phyloP scores from a whole-genome alignment of 1,140 invertebrate species.

The Drosophila equinoxialis region DNA sequence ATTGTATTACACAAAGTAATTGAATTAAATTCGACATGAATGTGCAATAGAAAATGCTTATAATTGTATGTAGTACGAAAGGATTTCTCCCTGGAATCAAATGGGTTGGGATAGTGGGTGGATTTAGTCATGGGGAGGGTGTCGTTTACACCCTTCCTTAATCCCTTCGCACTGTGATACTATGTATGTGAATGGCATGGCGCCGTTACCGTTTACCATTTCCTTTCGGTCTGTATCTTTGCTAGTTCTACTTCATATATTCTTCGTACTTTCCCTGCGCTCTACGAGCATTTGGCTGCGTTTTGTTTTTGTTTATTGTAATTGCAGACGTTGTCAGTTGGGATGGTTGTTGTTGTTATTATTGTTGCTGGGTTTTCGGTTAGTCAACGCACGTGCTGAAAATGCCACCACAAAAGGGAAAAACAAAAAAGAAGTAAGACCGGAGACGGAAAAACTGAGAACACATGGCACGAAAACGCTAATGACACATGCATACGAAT shows the following conservation, averaged over 20 bases:
- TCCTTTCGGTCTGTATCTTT: conserved; percentile 9
- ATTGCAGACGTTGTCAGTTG: conserved; percentile 48
- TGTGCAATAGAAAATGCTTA: too few relatives aligned
- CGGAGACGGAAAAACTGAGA: conserved; percentile 30
- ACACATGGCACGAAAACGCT: conserved; percentile 56
- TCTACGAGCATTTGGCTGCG: conserved; percentile 37
- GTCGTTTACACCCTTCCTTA: too few relatives aligned
- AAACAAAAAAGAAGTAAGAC: conserved; percentile 8
- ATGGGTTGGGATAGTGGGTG: too few relatives aligned
- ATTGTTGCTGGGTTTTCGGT: conserved; percentile 24
- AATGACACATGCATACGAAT: conserved; percentile 49
- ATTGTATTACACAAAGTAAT: too few relatives aligned
- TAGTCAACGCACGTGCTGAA: conserved; percentile 56
- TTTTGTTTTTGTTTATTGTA: conserved; percentile 58
- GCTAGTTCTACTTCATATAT: conserved; percentile 11
- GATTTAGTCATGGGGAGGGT: too few relatives aligned
- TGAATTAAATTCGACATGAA: too few relatives aligned
- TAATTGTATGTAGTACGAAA: too few relatives aligned
- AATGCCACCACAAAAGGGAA: conserved; percentile 47
- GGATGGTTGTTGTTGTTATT: conserved; percentile 27
- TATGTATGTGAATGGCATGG: not conserved
- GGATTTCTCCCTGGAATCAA: too few relatives aligned
- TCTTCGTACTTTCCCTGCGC: not conserved
- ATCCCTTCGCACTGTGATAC: not conserved
- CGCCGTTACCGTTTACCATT: conserved; percentile 13